Conservation (phyloP, 1,140 invertebrate species). For the Antheraea mylitta region DNA sequence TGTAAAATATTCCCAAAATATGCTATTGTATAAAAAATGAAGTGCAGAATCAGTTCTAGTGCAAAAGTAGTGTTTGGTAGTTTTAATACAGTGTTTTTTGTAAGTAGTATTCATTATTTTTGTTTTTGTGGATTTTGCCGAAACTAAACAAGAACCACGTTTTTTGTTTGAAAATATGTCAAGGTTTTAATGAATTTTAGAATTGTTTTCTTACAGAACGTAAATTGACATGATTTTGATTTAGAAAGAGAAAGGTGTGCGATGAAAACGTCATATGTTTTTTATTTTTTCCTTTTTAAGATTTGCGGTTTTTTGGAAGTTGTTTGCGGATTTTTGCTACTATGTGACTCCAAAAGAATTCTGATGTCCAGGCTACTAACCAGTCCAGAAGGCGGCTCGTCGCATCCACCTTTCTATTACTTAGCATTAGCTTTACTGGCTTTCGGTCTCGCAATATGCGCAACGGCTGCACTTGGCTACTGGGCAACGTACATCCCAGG, state of each 20-base stretch:
- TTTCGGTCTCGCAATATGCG: conserved; percentile 83
- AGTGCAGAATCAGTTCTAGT: conserved; percentile 57
- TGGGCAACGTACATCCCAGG: conserved; percentile 88
- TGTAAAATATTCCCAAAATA: conserved; percentile 2
- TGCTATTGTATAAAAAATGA: conserved; percentile 39
- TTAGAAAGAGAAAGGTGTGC: no score
- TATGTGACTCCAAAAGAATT: conserved; percentile 84
- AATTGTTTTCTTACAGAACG: not conserved
- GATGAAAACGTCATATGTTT: no score
- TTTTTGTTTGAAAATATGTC: not conserved
- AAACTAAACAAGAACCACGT: not conserved
- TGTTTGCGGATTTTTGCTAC: conserved; percentile 84
- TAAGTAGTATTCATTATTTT: conserved; percentile 43
- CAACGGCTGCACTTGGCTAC: conserved; percentile 85
- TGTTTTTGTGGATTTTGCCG: not conserved
- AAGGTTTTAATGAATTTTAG: no score
- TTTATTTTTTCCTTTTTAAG: conserved; percentile 58
- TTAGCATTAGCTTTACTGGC: conserved; percentile 82
- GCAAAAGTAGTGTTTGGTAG: conserved; percentile 70
- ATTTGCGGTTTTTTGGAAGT: conserved; percentile 84
- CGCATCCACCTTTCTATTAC: conserved; percentile 87
- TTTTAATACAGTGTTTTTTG: conserved; percentile 74
- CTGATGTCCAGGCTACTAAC: conserved; percentile 84
- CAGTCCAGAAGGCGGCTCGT: conserved; percentile 78
- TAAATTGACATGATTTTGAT: no score